A percentile compares a stretch with the other conserved stretches of the same genome.
Conservation (phyloP, 2,113 vertebrate genomes). For the Lepidothrix coronata region DNA sequence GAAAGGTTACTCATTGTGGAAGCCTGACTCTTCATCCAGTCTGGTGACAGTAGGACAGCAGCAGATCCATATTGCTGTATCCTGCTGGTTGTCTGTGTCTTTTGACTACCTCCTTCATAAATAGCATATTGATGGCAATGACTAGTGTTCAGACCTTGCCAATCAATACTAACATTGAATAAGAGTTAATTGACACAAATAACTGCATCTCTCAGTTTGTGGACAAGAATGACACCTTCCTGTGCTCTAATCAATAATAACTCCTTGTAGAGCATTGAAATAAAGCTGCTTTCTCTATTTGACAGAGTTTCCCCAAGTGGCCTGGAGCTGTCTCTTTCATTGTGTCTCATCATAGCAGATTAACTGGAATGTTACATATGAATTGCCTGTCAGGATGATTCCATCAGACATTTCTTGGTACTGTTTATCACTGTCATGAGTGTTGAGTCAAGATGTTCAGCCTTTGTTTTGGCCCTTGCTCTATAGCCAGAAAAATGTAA, state of each 20-base stretch:
- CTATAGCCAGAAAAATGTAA: background rate
- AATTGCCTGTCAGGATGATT: conserved; percentile 85
- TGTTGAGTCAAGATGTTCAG: conserved; percentile 43
- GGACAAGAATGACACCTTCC: conserved; percentile 74
- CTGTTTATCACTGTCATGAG: conserved; percentile 79
- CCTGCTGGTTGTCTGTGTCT: conserved; percentile 57
- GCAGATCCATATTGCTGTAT: conserved; percentile 62
- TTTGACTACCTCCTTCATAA: conserved; percentile 68
- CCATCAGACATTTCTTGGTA: conserved; percentile 76
- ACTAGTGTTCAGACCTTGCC: conserved; percentile 79
- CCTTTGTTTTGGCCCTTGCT: conserved; percentile 42
- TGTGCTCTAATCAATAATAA: conserved; percentile 80
- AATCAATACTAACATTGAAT: conserved; percentile 80
- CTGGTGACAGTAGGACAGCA: background rate
- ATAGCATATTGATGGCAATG: conserved; percentile 79
- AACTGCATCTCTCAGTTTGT: conserved; percentile 71
- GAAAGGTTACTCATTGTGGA: conserved; percentile 22
- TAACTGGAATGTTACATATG: conserved; percentile 83
- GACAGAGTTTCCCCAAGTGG: conserved; percentile 71
- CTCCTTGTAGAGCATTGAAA: conserved; percentile 68
- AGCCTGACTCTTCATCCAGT: background rate
- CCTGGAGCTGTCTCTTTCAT: conserved; percentile 73
- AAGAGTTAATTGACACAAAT: conserved; percentile 80
- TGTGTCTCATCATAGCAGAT: conserved; percentile 74
- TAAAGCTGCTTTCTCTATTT: conserved; percentile 69